A percentile compares a stretch with the other conserved stretches of the same genome.
Evolutionary conservation across 1,140 invertebrate genomes (phyloP).

Genomic region (Calephelis nemesis): DNA sequence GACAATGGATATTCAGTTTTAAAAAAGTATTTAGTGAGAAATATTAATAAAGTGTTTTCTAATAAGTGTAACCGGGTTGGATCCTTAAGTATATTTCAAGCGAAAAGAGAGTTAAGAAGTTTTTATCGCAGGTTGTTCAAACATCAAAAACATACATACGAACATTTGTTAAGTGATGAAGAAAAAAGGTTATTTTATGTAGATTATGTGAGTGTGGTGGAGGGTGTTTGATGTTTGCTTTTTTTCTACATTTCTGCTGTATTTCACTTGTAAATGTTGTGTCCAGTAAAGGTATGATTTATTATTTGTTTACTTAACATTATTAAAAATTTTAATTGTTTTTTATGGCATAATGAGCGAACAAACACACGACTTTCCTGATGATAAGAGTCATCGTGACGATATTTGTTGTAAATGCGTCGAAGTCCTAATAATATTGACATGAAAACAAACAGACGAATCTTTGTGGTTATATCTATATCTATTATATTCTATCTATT

Average conservation of each 20-base stretch:
- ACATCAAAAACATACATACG: constrained; percentile 53
- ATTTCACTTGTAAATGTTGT: constrained; percentile 11
- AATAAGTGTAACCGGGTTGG: constrained; percentile 54
- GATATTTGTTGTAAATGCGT: too few species aligned
- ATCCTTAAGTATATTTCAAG: constrained; percentile 54
- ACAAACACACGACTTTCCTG: too few species aligned
- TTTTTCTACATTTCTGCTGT: constrained; percentile 18
- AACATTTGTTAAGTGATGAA: constrained; percentile 67
- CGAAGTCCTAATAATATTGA: too few species aligned
- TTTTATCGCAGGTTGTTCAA: constrained; percentile 57
- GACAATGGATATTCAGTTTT: not conserved
- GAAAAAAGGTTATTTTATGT: constrained; percentile 70
- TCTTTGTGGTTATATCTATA: too few species aligned
- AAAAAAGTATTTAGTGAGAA: not conserved
- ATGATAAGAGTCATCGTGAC: too few species aligned
- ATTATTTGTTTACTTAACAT: constrained; percentile 6
- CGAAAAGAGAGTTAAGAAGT: constrained; percentile 54
- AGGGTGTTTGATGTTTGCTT: constrained; percentile 45
- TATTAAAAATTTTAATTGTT: not conserved
- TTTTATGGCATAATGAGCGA: too few species aligned
- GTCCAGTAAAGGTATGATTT: too few species aligned
- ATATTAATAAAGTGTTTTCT: not conserved
- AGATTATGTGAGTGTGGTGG: constrained; percentile 55
- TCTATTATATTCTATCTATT: too few species aligned
- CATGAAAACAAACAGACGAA: too few species aligned